Base-by-base conservation (phyloP, 2,888 invertebrate genomes). In the Platycheirus albimanus region DNA sequence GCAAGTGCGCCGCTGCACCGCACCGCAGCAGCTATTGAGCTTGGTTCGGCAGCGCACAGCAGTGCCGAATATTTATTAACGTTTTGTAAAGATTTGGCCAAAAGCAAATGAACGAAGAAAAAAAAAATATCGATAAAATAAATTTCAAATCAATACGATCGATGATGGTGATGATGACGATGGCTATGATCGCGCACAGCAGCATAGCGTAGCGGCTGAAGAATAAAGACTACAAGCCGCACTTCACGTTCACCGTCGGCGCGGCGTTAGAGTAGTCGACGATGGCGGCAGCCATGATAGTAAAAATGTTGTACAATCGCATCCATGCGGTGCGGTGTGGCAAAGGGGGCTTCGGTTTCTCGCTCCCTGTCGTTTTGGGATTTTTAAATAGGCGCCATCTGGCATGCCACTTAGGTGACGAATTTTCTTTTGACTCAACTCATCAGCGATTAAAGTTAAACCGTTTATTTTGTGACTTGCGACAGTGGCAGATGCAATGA, bases 41-140 rank as follows among this genome's bases (percentile, higher is more conserved):
- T 24, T 56, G 15, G 30, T 30, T 28, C 38, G 38, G 56, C 75
- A 6, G 67, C 54, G 38, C 70, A 36, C 52, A 61, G 71, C 61
- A 76, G 66, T 77, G 78, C 63, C 83, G 72, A 83, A 83, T 78
- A 83, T 83, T 83, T 83, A 83, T 83, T 74, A 78, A 54, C 69
- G 64, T 78, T 83, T 83, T 77, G 66, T 64, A 67, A 38, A 72
- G 63, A 77, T 72, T 77, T 74, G 52, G 78, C 63, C 72, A 54
- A 71, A 77, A 66, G 72, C 69, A 71, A 71, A 71, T 20, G 13
- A 49, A 45, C n/a, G 38, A n/a, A 30, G 43, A 54, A 13, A 61
- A 64, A 47, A 43, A 33, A 5, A 45, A 24, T 17, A 24, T 17
- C 64, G 71, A 76, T 76, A 41, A 81, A 81, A 81, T 81, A 81